Conservation (phyloP, 64 coral and sea anemone species). For the Orbicella faveolata region DNA sequence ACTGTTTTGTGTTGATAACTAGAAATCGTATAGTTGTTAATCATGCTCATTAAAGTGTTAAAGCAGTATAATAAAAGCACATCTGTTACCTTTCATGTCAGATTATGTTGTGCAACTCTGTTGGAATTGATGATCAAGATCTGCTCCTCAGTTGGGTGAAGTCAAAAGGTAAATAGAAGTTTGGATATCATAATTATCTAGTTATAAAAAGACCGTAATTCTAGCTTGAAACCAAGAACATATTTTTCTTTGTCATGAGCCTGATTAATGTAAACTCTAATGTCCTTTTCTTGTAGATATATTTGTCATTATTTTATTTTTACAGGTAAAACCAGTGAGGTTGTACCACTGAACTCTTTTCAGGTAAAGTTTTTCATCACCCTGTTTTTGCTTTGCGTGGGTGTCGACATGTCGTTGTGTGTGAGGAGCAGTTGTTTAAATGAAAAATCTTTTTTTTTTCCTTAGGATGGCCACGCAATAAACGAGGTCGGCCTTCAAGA, state of each 20-base stretch:
- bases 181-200: no score
- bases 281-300: no score
- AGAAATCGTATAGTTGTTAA: no score
- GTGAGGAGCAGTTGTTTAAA: background rate
- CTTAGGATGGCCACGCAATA: conserved; percentile 43
- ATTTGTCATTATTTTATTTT: background rate
- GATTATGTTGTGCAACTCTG: background rate
- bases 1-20: no score
- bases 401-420: background rate
- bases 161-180: background rate
- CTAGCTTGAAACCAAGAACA: background rate
- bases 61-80: no score
- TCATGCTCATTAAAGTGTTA: no score
- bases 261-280: no score
- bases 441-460: background rate
- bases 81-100: background rate
- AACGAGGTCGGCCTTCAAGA: conserved; percentile 42
- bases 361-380: conserved; percentile 3
- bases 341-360: background rate
- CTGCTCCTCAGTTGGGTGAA: conserved; percentile 20
- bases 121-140: conserved; percentile 2
- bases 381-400: background rate
- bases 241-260: background rate
- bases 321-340: conserved; percentile 17
- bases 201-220: no score